Evolutionary conservation across 2,888 invertebrate species (phyloP), one percentile per base, ranked within the genome.

Genomic region (Lamellibrachia satsuma): DNA sequence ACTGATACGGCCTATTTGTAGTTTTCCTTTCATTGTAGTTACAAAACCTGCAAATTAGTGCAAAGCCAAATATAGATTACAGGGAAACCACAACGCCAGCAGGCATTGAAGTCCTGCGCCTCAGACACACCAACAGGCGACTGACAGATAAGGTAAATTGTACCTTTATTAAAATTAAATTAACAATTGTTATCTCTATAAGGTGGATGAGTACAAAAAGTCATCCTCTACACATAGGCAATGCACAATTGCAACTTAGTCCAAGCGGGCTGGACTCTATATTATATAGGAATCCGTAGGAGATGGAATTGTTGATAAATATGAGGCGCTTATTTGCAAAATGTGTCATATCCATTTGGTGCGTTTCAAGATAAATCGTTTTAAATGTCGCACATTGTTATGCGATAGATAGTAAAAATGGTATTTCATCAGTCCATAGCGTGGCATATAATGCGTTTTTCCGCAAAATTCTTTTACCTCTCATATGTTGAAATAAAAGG

Each of bases 91-190:
- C 15, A 75, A 75, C 3, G 75, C 75, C 22, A 22, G 15, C 75
- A 22, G 75, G 75, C 75, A 75, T 75, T 75, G 75, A 75, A 22
- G 75, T 75, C 15, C 75, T 0, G 6, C 39, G 39, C 39, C 39
- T 39, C 39, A 39, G 11, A n/a, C 75, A 75, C 22, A 75, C 75
- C 75, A 22, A 15, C n/a, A 3, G 75, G 75, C 75, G n/a, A 75
- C 15, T 75, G 75, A 75, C 75, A 75, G 75, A 75, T 22, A 75
- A 22, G 22, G 75, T 15, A 75, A 75, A 75, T 75, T 75, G 75
- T 75, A 75, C 75, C 75, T 75, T 75, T 75, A 75, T 75, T 75
- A 75, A 15, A 75, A 75, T n/a, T 75, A n/a, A 75, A 75, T 75
- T 60, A 60, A 60, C 9, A 15, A 60, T 60, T 75, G 15, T 75